Evolutionary conservation across 2,888 invertebrate genomes (phyloP).

Genomic region (Acronicta aceris): DNA sequence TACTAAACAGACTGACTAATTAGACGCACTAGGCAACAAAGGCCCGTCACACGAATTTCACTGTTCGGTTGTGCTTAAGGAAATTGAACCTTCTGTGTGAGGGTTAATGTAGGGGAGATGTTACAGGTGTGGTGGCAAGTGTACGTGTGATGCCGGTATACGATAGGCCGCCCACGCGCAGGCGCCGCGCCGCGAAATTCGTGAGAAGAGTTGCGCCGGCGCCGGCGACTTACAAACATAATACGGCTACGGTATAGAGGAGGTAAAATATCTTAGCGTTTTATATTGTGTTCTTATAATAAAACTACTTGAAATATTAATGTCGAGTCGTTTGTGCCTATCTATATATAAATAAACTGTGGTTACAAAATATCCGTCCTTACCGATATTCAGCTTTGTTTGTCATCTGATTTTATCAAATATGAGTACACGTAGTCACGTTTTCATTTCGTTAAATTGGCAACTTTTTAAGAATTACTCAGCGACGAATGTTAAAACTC

Average conservation of each 20-base stretch:
- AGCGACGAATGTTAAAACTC: no score
- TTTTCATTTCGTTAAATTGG: not conserved
- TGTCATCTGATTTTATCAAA: not conserved
- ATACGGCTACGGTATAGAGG: conserved; percentile 59
- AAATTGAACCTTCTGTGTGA: conserved; percentile 65
- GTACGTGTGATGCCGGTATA: conserved; percentile 82
- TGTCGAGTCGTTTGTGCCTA: conserved; percentile 26
- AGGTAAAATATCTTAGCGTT: conserved; percentile 52
- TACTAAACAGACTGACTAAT: conserved; percentile 88
- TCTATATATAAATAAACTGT: conserved; percentile 30
- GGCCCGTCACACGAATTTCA: conserved; percentile 69
- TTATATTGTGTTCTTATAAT: conserved; percentile 48
- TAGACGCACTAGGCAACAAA: conserved; percentile 87
- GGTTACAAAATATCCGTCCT: conserved; percentile 9
- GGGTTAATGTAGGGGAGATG: conserved; percentile 60
- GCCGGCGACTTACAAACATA: conserved; percentile 72
- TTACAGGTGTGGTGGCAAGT: conserved; percentile 66
- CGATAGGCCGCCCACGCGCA: conserved; percentile 86
- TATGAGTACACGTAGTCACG: not conserved
- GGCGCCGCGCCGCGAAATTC: conserved; percentile 87
- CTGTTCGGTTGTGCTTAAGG: conserved; percentile 45
- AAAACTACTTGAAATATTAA: conserved; percentile 42
- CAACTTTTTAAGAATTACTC: not conserved
- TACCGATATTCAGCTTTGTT: not conserved
- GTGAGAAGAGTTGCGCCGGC: conserved; percentile 84